Evolutionary conservation across 2,888 invertebrate species (phyloP), one percentile per base, ranked within the genome.

Genomic region (Lobophora halterata): DNA sequence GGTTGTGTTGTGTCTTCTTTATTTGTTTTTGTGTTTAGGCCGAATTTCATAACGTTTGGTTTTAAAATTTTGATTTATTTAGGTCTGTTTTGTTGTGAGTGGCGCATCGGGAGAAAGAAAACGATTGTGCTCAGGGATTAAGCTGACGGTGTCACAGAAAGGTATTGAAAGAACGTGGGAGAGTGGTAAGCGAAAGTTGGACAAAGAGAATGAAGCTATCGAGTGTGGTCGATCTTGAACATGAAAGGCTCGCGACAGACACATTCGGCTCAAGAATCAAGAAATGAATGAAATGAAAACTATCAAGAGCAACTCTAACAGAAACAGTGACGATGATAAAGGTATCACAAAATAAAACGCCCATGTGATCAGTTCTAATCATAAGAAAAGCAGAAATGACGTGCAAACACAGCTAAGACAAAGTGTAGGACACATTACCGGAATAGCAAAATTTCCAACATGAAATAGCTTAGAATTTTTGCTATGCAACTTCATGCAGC

Each of bases 271-370:
- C 62, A 65, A 77, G 69, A 78, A 61, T 64, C 66, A 70, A 71
- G 74, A 80, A 76, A 82, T 81, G 76, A 79, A 82, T 85, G 85
- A 83, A 82, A 86, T 85, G 83, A 75, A 31, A 78, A 74, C 82
- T 83, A 86, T 80, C 75, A 80, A 85, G 81, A 85, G 80, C 85
- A 83, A 80, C 66, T 68, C 86, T 86, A 86, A 82, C 74, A 86
- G 81, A 82, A 79, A 85, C 73, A 80, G 83, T 85, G 82, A 79
- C 72, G 74, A 77, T 80, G 83, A 83, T 79, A 82, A 86, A 87
- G 80, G 87, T 87, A 87, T 87, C 87, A 87, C 87, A 86, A 87
- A 86, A 81, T 82, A 82, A 86, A 86, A 82, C 87, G 87, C 87
- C 86, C 87, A 77, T 78, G 78, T 81, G 83, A 63, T 74, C 61